Base-by-base conservation (phyloP, 2,113 vertebrate species). In the Dicaeum eximium region DNA sequence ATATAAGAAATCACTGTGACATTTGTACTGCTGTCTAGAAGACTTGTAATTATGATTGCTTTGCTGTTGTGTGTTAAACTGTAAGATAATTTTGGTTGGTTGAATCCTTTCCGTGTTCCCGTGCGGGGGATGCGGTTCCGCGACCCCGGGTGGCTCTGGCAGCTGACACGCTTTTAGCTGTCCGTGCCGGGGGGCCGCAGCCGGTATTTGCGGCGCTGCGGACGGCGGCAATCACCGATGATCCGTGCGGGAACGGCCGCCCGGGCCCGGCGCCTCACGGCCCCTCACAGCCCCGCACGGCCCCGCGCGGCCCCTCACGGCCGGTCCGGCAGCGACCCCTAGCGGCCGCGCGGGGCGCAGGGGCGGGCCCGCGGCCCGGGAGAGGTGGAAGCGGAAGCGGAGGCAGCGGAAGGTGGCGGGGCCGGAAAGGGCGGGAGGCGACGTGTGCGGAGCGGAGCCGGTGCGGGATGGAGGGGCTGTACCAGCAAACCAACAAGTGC, bases 381-480 rank as follows among this genome's bases (percentile, higher is more conserved):
- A 16, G 11, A 14, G 37, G 50, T 38, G 50, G 69, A 54, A 20
- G 71, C 50, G 50, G 69, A 54, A 20, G 71, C 40, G 83, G 92
- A 74, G 84, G 78, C 4, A 9, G 15, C 40, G 70, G 7, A 50
- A 75, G 84, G 66, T 4, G 22, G 20, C 24, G 80, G n/a, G 50
- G 15, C 37, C 27, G 85, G 37, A 42, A 38, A 86, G 80, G 96
- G 56, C 9, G 7, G 54, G 9, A 1, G 35, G 42, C 3, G 64
- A 78, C 65, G 81, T 54, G 53, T n/a, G 61, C 5, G n/a, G 71
- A 35, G 35, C 7, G 40, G 56, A 10, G 66, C 6, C n/a, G 20
- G 40, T 37, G 51, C 78, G 81, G 19, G 4, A 99, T 99, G 99
- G 99, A 99, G 87, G 97, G 98, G 30, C 97, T 79, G 37, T 78